phyloP scores from a whole-genome alignment of 2,797 vertebrate genomes.

The Thripadectes ignobilis region DNA sequence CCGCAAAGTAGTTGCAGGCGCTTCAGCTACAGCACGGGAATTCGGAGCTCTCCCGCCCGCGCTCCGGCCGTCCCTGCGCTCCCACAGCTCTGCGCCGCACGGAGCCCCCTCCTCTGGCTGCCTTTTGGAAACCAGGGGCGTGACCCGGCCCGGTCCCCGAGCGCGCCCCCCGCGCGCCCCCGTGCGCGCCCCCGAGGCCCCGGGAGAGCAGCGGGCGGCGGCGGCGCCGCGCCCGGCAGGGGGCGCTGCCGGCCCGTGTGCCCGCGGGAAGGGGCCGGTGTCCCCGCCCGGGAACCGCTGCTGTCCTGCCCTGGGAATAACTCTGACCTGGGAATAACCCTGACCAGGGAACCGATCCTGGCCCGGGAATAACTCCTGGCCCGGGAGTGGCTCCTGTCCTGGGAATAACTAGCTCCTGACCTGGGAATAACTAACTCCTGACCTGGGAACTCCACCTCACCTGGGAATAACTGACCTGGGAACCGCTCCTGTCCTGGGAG shows the following conservation, averaged over 20 bases:
- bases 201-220: background rate
- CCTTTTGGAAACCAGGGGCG: fast-evolving
- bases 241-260: background rate
- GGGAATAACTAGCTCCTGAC: no score
- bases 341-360: background rate
- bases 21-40: fast-evolving
- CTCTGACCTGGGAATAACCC: no score
- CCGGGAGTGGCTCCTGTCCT: no score
- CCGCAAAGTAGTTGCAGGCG: fast-evolving
- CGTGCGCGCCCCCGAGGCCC: background rate
- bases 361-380: no score
- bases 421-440: no score
- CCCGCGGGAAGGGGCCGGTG: background rate
- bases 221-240: background rate
- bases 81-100: fast-evolving
- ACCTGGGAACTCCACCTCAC: background rate
- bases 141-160: fast-evolving
- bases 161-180: background rate
- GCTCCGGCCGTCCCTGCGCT: fast-evolving
- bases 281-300: background rate
- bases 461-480: background rate
- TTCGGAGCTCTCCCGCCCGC: background rate
- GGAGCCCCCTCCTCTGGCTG: background rate
- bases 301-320: no score
- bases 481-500: background rate